These are phyloP conservation scores for Panopea generosa DNA, from an alignment of 2,888 invertebrate species.

Conservation along the genomic window DNA sequence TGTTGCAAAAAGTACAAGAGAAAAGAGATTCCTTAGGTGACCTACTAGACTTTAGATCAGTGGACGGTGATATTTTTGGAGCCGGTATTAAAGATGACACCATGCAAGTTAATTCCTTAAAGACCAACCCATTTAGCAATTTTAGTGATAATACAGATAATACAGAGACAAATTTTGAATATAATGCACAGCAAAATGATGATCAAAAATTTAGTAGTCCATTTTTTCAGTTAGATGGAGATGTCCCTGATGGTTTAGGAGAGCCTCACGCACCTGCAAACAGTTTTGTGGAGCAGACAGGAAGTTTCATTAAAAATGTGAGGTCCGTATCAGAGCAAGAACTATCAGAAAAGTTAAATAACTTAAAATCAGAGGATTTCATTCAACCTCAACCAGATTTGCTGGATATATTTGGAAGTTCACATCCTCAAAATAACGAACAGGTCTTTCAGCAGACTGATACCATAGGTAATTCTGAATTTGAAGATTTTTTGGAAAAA, in stretches of 20 bases:
- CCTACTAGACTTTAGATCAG: not conserved
- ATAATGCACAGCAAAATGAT: not conserved
- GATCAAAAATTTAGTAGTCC: slow-evolving; percentile 7
- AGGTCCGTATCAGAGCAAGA: slow-evolving; percentile 12
- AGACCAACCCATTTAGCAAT: too few species aligned
- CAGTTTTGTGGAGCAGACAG: slow-evolving; percentile 81
- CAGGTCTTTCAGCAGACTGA: not conserved
- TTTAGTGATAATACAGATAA: too few species aligned
- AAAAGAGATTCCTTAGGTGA: slow-evolving; percentile 64
- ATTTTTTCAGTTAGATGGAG: slow-evolving; percentile 13
- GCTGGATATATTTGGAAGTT: slow-evolving; percentile 9
- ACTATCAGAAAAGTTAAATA: slow-evolving; percentile 23
- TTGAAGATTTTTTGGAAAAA: slow-evolving; percentile 21
- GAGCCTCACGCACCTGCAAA: slow-evolving; percentile 84
- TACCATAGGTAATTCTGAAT: slow-evolving; percentile 7
- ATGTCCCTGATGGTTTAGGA: slow-evolving; percentile 3
- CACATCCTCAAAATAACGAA: not conserved
- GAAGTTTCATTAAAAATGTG: not conserved
- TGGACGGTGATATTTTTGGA: slow-evolving; percentile 14
- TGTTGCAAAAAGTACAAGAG: slow-evolving; percentile 84
- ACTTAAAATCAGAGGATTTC: slow-evolving; percentile 13
- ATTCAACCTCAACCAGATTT: slow-evolving; percentile 26
- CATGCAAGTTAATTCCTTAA: too few species aligned
- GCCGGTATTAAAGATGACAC: too few species aligned
- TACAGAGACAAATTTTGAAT: not conserved